phyloP scores from a whole-genome alignment of 2,888 invertebrate genomes.

The Pachycephus smyrnensis region DNA sequence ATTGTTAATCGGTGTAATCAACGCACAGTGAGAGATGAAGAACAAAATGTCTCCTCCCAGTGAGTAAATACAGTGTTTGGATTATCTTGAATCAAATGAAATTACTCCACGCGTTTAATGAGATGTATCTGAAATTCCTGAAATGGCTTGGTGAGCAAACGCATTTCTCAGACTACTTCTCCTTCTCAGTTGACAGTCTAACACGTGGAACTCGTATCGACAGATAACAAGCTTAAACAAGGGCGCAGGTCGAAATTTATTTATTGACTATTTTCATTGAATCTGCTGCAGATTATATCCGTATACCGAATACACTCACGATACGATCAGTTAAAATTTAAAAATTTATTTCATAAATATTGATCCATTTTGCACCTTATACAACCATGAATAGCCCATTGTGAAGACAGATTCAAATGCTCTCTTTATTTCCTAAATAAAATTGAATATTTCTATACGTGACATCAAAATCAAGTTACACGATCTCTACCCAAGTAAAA shows the following conservation, averaged over 20 bases:
- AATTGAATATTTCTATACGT: no score
- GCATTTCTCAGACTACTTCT: constrained; percentile 2
- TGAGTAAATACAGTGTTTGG: background rate
- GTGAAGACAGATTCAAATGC: no score
- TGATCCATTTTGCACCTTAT: no score
- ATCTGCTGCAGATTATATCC: no score
- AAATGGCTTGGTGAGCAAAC: background rate
- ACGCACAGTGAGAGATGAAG: background rate
- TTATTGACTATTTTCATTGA: no score
- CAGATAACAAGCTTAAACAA: background rate
- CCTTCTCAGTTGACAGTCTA: background rate
- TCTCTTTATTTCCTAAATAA: no score
- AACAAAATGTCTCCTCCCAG: background rate
- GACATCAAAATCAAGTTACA: no score
- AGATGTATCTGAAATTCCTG: constrained; percentile 8
- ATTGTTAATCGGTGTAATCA: background rate
- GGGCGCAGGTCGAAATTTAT: background rate
- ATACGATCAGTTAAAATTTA: background rate
- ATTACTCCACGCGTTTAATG: constrained; percentile 8
- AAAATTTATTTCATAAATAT: background rate
- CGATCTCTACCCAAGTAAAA: background rate
- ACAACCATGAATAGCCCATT: no score
- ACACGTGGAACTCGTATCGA: background rate
- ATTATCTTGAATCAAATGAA: constrained; percentile 10
- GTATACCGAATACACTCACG: no score